phyloP scores from a whole-genome alignment of 1,140 invertebrate genomes.

The Conus ventricosus region DNA sequence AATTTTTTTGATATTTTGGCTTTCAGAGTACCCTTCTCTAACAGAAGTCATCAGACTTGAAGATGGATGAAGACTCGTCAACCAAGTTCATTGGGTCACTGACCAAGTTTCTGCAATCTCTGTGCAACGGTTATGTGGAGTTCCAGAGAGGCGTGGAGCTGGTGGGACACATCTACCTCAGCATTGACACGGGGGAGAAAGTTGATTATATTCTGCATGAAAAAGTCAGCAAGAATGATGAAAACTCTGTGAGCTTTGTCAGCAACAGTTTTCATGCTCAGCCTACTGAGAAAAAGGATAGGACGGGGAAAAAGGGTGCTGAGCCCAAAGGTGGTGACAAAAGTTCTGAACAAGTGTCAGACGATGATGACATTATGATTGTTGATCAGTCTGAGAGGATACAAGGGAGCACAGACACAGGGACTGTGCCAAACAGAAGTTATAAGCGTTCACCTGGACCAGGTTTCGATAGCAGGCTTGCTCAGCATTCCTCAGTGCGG shows the following conservation, averaged over 20 bases:
- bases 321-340: neutral
- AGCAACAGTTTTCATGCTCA: constrained; percentile 52
- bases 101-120: constrained; percentile 44
- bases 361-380: constrained; percentile 45
- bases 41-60: neutral
- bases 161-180: constrained; percentile 49
- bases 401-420: constrained; percentile 30
- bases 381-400: constrained; percentile 31
- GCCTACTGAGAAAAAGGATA: constrained; percentile 26
- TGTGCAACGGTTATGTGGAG: constrained; percentile 50
- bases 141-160: constrained; percentile 47
- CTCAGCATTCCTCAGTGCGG: neutral
- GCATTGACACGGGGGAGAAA: constrained; percentile 48
- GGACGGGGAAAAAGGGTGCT: neutral
- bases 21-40: neutral
- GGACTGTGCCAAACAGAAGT: constrained; percentile 26
- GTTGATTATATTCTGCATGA: constrained; percentile 50
- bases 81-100: constrained; percentile 48
- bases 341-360: neutral
- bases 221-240: constrained; percentile 51
- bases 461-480: neutral
- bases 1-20: neutral
- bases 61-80: constrained; percentile 48
- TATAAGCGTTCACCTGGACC: constrained; percentile 2
- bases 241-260: constrained; percentile 46